A percentile compares a stretch with the other conserved stretches of the same genome.
These are phyloP conservation scores for Cryptocheilus praepositus DNA, from an alignment of 2,888 invertebrate species.

Conservation along the genomic window DNA sequence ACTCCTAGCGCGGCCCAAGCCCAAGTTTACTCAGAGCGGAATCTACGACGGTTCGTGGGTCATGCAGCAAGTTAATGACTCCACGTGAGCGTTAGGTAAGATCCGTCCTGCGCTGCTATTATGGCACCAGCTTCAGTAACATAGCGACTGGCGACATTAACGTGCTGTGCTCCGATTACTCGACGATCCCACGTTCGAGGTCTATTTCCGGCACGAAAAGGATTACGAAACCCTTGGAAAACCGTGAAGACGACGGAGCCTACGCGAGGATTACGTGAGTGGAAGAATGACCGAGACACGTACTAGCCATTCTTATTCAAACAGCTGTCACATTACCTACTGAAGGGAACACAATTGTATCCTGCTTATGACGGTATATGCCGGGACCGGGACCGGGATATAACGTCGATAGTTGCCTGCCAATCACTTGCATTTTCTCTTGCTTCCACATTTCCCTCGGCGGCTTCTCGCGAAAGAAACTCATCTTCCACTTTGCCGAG, in stretches of 20 bases:
- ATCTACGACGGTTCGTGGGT: conserved; percentile 23
- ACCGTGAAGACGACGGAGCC: too few species aligned
- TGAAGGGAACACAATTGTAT: too few species aligned
- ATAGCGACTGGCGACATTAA: background rate
- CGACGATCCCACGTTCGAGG: too few species aligned
- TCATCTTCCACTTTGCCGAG: conserved; percentile 28
- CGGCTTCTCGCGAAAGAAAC: conserved; percentile 2
- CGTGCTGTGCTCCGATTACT: conserved; percentile 13
- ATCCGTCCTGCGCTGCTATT: conserved; percentile 10
- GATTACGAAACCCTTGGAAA: too few species aligned
- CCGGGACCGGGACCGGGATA: too few species aligned
- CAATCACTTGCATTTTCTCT: too few species aligned
- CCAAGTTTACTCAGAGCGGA: conserved; percentile 9
- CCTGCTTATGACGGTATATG: too few species aligned
- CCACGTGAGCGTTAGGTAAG: conserved; percentile 35
- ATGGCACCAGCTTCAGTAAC: conserved; percentile 11
- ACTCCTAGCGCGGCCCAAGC: background rate
- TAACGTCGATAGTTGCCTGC: too few species aligned
- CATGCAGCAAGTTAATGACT: conserved; percentile 42
- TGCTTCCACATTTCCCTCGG: too few species aligned
- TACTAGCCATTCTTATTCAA: background rate
- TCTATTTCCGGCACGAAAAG: too few species aligned
- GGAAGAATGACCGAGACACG: background rate
- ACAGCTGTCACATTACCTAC: background rate
- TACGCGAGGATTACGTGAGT: background rate